These are phyloP conservation scores for Eurosta solidaginis DNA, from an alignment of 1,140 invertebrate genomes.

Conservation along the genomic window DNA sequence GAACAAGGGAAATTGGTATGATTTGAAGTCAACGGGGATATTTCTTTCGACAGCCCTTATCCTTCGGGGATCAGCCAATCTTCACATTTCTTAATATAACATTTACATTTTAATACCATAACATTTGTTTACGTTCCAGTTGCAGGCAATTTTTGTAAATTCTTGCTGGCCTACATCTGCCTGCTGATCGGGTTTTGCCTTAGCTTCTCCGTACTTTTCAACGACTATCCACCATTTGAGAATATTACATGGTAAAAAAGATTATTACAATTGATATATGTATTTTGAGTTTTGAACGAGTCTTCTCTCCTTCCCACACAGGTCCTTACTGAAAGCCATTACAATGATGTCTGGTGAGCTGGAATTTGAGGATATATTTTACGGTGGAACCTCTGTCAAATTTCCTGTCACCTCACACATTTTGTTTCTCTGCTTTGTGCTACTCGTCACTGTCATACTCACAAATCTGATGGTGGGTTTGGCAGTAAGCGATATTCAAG, in stretches of 20 bases:
- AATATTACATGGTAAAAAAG: conserved; percentile 60
- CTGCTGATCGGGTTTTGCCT: conserved; percentile 78
- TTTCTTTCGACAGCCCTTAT: no score
- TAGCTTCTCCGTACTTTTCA: conserved; percentile 78
- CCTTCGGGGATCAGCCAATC: no score
- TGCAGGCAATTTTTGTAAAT: conserved; percentile 81
- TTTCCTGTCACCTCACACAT: conserved; percentile 74
- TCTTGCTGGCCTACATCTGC: conserved; percentile 78
- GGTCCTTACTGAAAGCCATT: conserved; percentile 75
- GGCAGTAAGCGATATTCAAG: conserved; percentile 82
- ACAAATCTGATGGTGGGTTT: conserved; percentile 85
- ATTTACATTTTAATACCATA: conserved; percentile 21
- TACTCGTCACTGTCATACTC: conserved; percentile 82
- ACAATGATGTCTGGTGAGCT: conserved; percentile 90
- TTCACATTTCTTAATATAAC: no score
- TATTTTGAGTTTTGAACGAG: not conserved
- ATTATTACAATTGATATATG: not conserved
- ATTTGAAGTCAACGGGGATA: no score
- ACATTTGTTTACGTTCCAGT: conserved; percentile 65
- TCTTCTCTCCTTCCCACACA: not conserved
- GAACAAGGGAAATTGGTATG: no score
- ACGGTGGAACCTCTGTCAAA: conserved; percentile 63
- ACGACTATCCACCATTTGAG: conserved; percentile 73
- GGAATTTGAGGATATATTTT: conserved; percentile 84
- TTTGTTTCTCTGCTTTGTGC: conserved; percentile 76